These are phyloP conservation scores for Oasisia sp. DNA, from an alignment of 2,888 invertebrate species.

Conservation along the genomic window DNA sequence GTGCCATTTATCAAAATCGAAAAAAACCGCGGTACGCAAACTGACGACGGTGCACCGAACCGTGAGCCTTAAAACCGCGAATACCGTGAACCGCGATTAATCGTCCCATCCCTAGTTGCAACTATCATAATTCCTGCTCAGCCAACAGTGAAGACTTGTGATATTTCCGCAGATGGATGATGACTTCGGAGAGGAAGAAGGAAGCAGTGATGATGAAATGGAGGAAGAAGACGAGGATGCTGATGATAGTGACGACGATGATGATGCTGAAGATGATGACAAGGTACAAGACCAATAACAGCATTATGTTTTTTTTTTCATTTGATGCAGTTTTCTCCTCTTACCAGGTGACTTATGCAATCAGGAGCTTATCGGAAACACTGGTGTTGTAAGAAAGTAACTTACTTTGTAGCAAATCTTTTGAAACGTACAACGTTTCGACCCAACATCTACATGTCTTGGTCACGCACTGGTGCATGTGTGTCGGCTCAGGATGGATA, in stretches of 20 bases:
- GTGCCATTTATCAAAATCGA: too few relatives aligned
- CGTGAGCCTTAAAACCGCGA: too few relatives aligned
- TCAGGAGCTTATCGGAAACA: background rate
- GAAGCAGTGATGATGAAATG: slow-evolving; percentile 49
- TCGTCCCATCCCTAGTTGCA: too few relatives aligned
- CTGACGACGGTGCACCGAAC: too few relatives aligned
- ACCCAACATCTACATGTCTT: too few relatives aligned
- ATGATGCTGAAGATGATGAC: slow-evolving; percentile 23
- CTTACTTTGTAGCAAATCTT: too few relatives aligned
- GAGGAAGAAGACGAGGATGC: slow-evolving; percentile 31
- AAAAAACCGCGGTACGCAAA: too few relatives aligned
- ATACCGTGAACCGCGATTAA: too few relatives aligned
- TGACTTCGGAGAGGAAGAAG: slow-evolving; percentile 58
- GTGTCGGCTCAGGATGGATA: too few relatives aligned
- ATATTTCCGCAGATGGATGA: slow-evolving; percentile 23
- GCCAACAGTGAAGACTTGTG: background rate
- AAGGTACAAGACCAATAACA: background rate
- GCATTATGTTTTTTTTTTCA: background rate
- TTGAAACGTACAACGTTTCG: too few relatives aligned
- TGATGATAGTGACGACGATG: slow-evolving; percentile 27
- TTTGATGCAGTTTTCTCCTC: background rate
- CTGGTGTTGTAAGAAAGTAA: too few relatives aligned
- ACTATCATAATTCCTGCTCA: background rate
- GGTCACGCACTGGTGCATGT: too few relatives aligned
- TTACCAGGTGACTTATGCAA: background rate